These are phyloP conservation scores for Troides oblongomaculatus DNA, from an alignment of 2,888 invertebrate genomes.

Conservation along the genomic window DNA sequence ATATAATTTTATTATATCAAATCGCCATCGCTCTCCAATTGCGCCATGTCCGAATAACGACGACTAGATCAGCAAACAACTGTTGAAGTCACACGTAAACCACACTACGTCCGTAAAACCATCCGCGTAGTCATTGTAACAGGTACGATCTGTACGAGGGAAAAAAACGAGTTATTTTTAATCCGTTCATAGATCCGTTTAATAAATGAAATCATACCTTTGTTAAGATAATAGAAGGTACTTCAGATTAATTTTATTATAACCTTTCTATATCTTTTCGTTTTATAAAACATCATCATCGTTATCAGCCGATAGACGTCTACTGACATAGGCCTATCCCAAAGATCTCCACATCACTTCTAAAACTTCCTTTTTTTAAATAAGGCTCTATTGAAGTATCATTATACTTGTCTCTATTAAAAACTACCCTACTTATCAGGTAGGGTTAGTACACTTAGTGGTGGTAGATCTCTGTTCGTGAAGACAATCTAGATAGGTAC, in stretches of 20 bases:
- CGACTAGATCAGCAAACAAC: constrained; percentile 48
- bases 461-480: too few relatives aligned
- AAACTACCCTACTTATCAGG: too few relatives aligned
- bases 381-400: too few relatives aligned
- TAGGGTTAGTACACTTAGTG: too few relatives aligned
- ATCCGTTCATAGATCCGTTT: constrained; percentile 19
- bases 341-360: too few relatives aligned
- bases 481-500: too few relatives aligned
- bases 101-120: constrained; percentile 42
- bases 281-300: too few relatives aligned
- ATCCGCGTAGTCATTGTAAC: constrained; percentile 35
- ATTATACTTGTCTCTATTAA: too few relatives aligned
- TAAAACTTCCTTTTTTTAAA: too few relatives aligned
- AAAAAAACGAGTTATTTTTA: constrained; percentile 16
- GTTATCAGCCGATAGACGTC: too few relatives aligned
- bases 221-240: constrained; percentile 36
- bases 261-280: background rate
- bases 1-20: background rate
- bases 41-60: constrained; percentile 2
- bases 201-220: constrained; percentile 22
- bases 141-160: background rate
- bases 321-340: too few relatives aligned
- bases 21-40: constrained; percentile 5
- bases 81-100: constrained; percentile 49
- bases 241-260: background rate